Evolutionary conservation across 2,888 invertebrate species (phyloP), one percentile per base, ranked within the genome.

Genomic region (Clistopyga incitator): DNA sequence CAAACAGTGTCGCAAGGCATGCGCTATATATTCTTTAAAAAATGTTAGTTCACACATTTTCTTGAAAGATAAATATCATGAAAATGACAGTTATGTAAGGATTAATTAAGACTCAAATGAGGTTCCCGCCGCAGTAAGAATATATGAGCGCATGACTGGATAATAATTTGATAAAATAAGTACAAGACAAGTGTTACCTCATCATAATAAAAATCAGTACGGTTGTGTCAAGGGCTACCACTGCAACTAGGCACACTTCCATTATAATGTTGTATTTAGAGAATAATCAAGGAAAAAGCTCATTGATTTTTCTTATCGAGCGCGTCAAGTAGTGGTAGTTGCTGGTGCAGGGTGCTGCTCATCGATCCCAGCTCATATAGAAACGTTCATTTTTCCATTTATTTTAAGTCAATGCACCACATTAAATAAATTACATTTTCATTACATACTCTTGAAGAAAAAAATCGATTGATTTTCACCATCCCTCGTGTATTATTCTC

Each of bases 361-460:
- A 92, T 93, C 90, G 86, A 91, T 90, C 92, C 93, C 93, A 91
- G 92, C 90, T 93, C 93, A 92, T 93, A 92, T 90, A 91, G 11
- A 61, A 89, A 92, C 89, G 89, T 93, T 93, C 92, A 93, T 93
- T 93, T 88, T 92, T 93, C 92, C 92, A 93, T 93, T 93, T 93
- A 93, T 91, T 93, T 93, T 93, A 93, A 93, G 93, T 93, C 93
- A 93, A 93, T 93, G 93, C 93, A 93, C 93, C 93, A 92, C 93
- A 93, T 93, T 92, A 92, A 93, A 93, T 93, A 93, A 93, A 93
- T 92, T 93, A 93, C 93, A 93, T 93, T 93, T 93, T 93, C 93
- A 93, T 93, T 93, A 93, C 92, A 93, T 84, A 84, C 84, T 80
- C 67, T 82, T 59, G 76, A 83, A 80, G 56, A 54, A 64, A 42